Base-by-base conservation (phyloP, 2,888 invertebrate genomes). In the Trachelus troglodyta region DNA sequence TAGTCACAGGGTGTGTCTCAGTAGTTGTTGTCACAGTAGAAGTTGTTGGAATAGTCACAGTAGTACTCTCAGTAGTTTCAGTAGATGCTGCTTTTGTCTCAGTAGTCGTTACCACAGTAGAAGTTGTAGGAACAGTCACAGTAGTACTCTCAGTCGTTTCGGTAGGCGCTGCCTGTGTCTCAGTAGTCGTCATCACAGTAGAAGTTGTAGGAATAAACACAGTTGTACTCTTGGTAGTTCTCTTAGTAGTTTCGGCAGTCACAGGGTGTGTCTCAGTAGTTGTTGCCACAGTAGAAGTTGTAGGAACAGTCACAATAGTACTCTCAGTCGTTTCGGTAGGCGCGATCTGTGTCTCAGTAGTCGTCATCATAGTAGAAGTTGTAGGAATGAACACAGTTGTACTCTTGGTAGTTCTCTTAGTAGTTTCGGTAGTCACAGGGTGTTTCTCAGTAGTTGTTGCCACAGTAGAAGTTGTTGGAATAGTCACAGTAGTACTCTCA, bases 1-100 rank as follows among this genome's bases (percentile, higher is more conserved):
- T 79, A 34, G 75, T 69, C 74, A 37, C 73, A 69, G 73, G 15
- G 69, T 69, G 40, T 56, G 12, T 40, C 35, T 37, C 76, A 30
- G 76, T 75, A 23, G 71, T 69, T 35, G 37, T 79, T 80, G 75
- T 69, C 31, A 40, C 34, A 74, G 34, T 68, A 69, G 79, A 77
- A 35, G 79, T 74, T 35, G 79, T 69, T n/a, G 73, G 12, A 37
- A 37, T 12, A 37, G 37, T 35, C 11, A 35, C 35, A 35, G 11
- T 35, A 11, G 37, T 30, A 34, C 69, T 40, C 56, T 76, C 75
- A 34, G 81, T 73, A 9, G 73, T 76, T 34, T 35, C 40, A 3
- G 11, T 15, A 68, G 69, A 15, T 69, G 69, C 73, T 69, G 73
- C 12, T 69, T 69, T 35, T 56, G 12, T 40, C 35, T 37, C 76